Conservation (phyloP, 2,113 vertebrate species). For the Triplophysa dalaica region DNA sequence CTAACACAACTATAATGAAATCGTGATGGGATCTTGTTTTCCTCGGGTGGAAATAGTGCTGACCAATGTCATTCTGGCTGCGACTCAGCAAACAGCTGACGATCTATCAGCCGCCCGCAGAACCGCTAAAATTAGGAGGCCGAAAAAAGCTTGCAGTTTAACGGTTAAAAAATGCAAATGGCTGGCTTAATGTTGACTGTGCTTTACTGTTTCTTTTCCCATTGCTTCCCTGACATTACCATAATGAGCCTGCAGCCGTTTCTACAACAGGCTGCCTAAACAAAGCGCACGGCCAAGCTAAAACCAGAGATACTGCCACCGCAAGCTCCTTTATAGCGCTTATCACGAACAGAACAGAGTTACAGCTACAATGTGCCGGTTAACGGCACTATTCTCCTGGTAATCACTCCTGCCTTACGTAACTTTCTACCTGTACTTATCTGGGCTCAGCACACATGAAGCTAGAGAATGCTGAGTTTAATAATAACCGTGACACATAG, state of each 20-base stretch:
- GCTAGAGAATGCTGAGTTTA: slow-evolving; percentile 72
- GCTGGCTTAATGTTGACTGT: slow-evolving; percentile 31
- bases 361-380: slow-evolving; percentile 70
- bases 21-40: slow-evolving; percentile 25
- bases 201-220: slow-evolving; percentile 37
- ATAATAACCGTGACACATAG: slow-evolving; percentile 71
- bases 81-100: slow-evolving; percentile 35
- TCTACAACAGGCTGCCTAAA: slow-evolving; percentile 43
- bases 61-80: slow-evolving; percentile 24
- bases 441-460: slow-evolving; percentile 72
- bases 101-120: slow-evolving; percentile 28
- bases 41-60: slow-evolving; percentile 33
- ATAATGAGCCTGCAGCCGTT: slow-evolving; percentile 53
- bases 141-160: slow-evolving; percentile 17
- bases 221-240: slow-evolving; percentile 44
- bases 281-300: slow-evolving; percentile 45
- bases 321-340: slow-evolving; percentile 57
- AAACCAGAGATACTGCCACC: slow-evolving; percentile 39
- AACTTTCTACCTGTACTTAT: slow-evolving; percentile 81
- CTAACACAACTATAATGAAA: slow-evolving; percentile 44
- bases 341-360: slow-evolving; percentile 74
- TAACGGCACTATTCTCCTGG: slow-evolving; percentile 67
- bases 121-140: slow-evolving; percentile 6
- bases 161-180: slow-evolving; percentile 45
- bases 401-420: slow-evolving; percentile 75